Base-by-base conservation (phyloP, 2,888 invertebrate species). In the Oscheius myriophilus region DNA sequence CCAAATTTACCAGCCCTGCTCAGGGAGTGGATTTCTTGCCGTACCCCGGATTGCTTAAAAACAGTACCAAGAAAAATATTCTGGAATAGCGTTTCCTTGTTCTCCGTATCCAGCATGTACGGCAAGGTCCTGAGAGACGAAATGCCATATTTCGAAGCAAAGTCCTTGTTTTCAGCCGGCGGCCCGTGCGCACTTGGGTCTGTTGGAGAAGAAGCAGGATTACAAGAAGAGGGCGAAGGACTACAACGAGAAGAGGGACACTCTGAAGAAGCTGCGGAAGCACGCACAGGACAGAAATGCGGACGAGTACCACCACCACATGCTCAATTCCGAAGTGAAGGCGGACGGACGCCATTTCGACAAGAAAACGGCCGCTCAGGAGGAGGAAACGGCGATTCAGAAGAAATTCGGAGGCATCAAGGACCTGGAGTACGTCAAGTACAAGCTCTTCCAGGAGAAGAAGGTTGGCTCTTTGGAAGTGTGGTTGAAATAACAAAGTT, bases 241-340 rank as follows among this genome's bases (percentile, higher is more conserved):
- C 66, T 82, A 80, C 69, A 79, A 81, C 65, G 71, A 79, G 55
- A 78, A 78, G 41, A 91, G 93, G 67, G 91, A 91, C 68, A 92
- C 93, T 0, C 87, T 98, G 1, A 93, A 93, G 86, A 87, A 92
- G 39, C 88, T 98, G 64, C 91, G 92, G 68, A 92, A 92, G 87
- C 91, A 93, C 70, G 96, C 95, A 0, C 88, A 94, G 25, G 92
- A 95, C 86, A 93, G 92, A 87, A 98, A 98, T 89, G 95, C 96
- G 0, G 96, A 98, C 91, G 98, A 98, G 87, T 98, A 96, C 89
- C 93, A 96, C 87, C 94, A 93, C 89, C 95, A 96, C 86, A 97
- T 97, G 96, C 91, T 95, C 68, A 94, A 93, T 87, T 93, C 95
- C 0, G 91, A 91, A 87, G 88, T 92, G 0, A 87, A 90, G 73